These are phyloP conservation scores for Tenodera sinensis DNA, from an alignment of 2,888 invertebrate species.

Conservation along the genomic window DNA sequence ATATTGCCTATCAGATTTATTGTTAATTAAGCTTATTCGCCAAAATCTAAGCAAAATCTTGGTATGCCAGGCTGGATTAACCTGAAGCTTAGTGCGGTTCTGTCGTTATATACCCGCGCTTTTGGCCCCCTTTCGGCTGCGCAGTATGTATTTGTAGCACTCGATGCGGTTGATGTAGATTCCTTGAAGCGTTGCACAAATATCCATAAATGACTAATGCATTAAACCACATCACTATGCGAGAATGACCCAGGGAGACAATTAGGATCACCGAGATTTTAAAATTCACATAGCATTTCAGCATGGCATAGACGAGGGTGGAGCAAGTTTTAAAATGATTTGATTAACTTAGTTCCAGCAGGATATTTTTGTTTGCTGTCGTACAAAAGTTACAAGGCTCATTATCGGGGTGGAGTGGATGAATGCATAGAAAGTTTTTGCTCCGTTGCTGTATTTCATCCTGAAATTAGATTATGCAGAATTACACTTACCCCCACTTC, in stretches of 20 bases:
- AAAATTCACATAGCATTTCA: neutral
- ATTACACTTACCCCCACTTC: neutral
- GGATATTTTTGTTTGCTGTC: neutral
- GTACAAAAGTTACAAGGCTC: neutral
- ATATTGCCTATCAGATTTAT: no score
- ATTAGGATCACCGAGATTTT: neutral
- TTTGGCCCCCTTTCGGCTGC: no score
- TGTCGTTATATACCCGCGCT: no score
- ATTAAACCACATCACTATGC: no score
- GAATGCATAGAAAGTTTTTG: neutral
- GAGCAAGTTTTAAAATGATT: neutral
- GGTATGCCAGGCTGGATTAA: no score
- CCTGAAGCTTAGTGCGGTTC: no score
- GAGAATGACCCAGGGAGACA: neutral
- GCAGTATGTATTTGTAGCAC: no score
- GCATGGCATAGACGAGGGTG: neutral
- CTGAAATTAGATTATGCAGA: neutral
- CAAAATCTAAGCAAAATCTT: no score
- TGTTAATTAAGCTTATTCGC: no score
- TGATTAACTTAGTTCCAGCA: neutral
- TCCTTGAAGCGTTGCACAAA: no score
- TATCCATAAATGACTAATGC: no score
- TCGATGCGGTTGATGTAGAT: no score
- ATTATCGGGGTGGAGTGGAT: neutral
- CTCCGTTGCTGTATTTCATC: neutral